Evolutionary conservation across 2,888 invertebrate species (phyloP).

Genomic region (Netelia melanura): DNA sequence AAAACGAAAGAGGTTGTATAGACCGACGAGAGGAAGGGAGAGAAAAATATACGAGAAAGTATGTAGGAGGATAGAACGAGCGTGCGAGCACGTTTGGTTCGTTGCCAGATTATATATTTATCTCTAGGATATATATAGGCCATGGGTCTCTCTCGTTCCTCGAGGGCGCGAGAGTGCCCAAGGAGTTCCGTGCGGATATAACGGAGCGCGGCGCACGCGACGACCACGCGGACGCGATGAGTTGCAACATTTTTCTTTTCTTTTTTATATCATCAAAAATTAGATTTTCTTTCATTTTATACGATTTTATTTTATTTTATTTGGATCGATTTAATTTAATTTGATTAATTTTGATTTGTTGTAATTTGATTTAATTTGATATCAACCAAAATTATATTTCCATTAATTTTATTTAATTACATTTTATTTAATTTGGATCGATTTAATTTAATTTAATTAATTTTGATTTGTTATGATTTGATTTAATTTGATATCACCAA

Average conservation of each 20-base stretch:
- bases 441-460: too few species aligned
- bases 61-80: conserved; percentile 64
- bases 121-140: conserved; percentile 83
- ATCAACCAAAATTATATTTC: too few species aligned
- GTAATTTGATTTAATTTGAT: too few species aligned
- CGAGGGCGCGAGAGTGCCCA: conserved; percentile 58
- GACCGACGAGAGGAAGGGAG: background rate
- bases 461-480: too few species aligned
- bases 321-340: too few species aligned
- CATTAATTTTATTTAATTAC: too few species aligned
- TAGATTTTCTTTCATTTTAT: too few species aligned
- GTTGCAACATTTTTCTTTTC: conserved; percentile 1
- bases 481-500: too few species aligned
- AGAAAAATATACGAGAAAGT: conserved; percentile 52
- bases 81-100: conserved; percentile 78
- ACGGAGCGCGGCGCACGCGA: conserved; percentile 40
- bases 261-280: too few species aligned
- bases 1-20: conserved; percentile 5
- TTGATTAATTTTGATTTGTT: too few species aligned
- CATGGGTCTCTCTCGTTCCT: conserved; percentile 63
- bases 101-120: conserved; percentile 83
- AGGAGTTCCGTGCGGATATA: conserved; percentile 48
- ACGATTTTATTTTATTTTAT: too few species aligned
- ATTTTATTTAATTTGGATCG: too few species aligned
- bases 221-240: conserved; percentile 41